These are phyloP conservation scores for Lacanobia oleracea DNA, from an alignment of 2,888 invertebrate species.

Conservation along the genomic window DNA sequence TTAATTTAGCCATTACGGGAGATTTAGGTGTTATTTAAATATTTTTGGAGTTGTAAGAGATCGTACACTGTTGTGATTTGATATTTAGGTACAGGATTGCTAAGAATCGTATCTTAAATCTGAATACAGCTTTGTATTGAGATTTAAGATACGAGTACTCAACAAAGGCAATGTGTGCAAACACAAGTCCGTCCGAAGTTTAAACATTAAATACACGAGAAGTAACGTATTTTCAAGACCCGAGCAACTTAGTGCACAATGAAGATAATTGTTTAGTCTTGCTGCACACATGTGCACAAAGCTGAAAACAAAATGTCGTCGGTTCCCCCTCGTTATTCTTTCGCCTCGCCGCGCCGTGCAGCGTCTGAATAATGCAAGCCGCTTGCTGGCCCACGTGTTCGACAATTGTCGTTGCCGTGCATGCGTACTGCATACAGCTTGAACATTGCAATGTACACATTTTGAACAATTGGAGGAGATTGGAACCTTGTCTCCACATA, in stretches of 20 bases:
- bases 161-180: neutral
- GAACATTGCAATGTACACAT: neutral
- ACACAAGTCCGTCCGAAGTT: neutral
- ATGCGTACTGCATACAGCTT: constrained; percentile 9
- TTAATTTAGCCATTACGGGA: constrained; percentile 21
- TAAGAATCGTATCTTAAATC: too few species aligned
- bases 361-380: constrained; percentile 58
- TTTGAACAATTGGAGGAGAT: neutral
- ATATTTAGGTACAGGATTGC: neutral
- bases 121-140: too few species aligned
- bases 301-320: constrained; percentile 53
- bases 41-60: neutral
- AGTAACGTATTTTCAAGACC: constrained; percentile 15
- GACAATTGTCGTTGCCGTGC: constrained; percentile 30
- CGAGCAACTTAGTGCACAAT: constrained; percentile 18
- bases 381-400: constrained; percentile 30
- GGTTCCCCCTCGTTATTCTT: constrained; percentile 51
- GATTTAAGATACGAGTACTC: neutral
- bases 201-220: constrained; percentile 17
- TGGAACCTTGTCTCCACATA: neutral
- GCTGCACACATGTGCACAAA: constrained; percentile 23
- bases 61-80: constrained; percentile 3
- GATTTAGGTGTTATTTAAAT: constrained; percentile 13
- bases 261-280: constrained; percentile 46
- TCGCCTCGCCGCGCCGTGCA: constrained; percentile 24